Percentiles rank a stretch among this genome's conserved stretches.
phyloP scores from a whole-genome alignment of 2,888 invertebrate species.

The Macaria liturata region DNA sequence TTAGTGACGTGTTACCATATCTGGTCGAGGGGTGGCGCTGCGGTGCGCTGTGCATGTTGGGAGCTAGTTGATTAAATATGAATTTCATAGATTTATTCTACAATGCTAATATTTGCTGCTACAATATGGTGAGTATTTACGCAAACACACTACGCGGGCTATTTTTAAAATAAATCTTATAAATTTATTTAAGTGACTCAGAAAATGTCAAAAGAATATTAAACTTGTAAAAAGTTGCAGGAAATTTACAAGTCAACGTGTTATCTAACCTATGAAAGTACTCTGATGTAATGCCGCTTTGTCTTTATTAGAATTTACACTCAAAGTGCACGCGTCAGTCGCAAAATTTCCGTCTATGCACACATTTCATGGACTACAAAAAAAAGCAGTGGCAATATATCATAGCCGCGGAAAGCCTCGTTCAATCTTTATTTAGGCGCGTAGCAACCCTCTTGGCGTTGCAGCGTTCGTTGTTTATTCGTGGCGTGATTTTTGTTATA shows the following conservation, averaged over 20 bases:
- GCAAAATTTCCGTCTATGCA: background rate
- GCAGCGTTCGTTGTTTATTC: slow-evolving; percentile 47
- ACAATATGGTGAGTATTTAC: background rate
- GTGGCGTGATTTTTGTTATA: slow-evolving; percentile 58
- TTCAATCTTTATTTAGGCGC: slow-evolving; percentile 60
- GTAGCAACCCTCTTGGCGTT: slow-evolving; percentile 43
- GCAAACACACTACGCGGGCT: background rate
- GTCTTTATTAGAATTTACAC: too few species aligned
- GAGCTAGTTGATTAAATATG: slow-evolving; percentile 31
- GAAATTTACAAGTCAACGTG: background rate
- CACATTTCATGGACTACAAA: slow-evolving; percentile 35
- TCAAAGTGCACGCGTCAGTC: too few species aligned
- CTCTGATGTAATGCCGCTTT: background rate
- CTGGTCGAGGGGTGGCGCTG: slow-evolving; percentile 10
- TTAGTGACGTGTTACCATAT: slow-evolving; percentile 22
- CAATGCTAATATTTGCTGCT: too few species aligned
- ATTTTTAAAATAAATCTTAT: background rate
- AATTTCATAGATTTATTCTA: slow-evolving; percentile 17
- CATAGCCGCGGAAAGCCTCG: slow-evolving; percentile 43
- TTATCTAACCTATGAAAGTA: too few species aligned
- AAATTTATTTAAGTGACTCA: background rate
- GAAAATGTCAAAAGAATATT: background rate
- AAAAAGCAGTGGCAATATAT: slow-evolving; percentile 45
- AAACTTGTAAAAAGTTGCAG: background rate
- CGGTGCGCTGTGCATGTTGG: slow-evolving; percentile 4